Conservation (phyloP, 2,113 vertebrate species). For the Phainopepla nitens region DNA sequence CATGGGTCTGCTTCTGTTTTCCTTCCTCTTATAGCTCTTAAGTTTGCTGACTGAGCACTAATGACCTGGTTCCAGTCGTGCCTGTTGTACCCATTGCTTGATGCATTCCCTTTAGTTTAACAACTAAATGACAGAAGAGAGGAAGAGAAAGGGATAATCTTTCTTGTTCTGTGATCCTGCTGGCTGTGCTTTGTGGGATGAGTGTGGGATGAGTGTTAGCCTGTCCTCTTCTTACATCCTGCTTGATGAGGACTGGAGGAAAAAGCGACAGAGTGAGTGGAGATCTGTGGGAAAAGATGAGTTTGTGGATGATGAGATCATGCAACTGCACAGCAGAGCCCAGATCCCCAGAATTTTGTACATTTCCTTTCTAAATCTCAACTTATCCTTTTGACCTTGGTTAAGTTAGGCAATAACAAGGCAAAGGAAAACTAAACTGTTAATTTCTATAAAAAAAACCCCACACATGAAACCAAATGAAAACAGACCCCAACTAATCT, state of each 20-base stretch:
- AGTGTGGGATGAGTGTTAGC: background rate
- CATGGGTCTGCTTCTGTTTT: background rate
- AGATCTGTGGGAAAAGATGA: background rate
- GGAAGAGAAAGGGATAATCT: background rate
- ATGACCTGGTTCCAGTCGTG: background rate
- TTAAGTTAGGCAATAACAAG: background rate
- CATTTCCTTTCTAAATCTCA: background rate
- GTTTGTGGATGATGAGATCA: background rate
- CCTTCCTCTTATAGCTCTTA: background rate
- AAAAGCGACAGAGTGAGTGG: background rate
- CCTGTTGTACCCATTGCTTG: background rate
- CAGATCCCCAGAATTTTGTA: background rate
- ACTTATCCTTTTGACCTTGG: background rate
- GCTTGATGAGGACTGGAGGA: background rate
- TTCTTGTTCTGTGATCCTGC: background rate
- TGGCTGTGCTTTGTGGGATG: background rate
- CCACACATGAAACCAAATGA: background rate
- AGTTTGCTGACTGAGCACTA: background rate
- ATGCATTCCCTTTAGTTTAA: background rate
- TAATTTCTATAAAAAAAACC: background rate
- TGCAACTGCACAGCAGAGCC: background rate
- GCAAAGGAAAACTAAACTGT: background rate
- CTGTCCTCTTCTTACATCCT: background rate
- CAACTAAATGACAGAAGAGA: background rate
- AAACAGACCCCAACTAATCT: background rate